Conservation (phyloP, 2,797 vertebrate genomes). For the Rhodeus uyekii region DNA sequence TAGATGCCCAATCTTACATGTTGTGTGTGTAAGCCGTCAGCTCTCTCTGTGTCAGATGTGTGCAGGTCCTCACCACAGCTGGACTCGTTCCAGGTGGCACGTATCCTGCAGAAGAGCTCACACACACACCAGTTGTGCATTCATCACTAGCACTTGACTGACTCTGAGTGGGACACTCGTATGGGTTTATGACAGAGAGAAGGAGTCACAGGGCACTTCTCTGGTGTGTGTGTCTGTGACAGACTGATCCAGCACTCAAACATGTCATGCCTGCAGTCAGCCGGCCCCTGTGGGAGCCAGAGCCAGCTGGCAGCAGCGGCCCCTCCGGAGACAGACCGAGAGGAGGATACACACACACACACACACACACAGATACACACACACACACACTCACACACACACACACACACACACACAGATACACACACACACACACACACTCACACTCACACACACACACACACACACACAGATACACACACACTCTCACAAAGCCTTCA, state of each 20-base stretch:
- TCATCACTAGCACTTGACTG: slow-evolving; percentile 35
- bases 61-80: slow-evolving; percentile 22
- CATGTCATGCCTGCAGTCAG: slow-evolving; percentile 38
- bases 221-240: slow-evolving; percentile 30
- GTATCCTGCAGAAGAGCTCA: slow-evolving; percentile 14
- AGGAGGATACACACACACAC: no score
- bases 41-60: slow-evolving; percentile 1
- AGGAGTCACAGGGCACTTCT: slow-evolving; percentile 41
- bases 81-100: slow-evolving; percentile 41
- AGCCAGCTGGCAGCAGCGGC: slow-evolving; percentile 43
- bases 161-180: slow-evolving; percentile 19
- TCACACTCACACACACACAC: no score
- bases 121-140: slow-evolving; percentile 16
- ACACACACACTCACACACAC: no score
- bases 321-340: slow-evolving; percentile 29
- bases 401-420: no score
- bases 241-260: slow-evolving; percentile 32
- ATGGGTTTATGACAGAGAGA: slow-evolving; percentile 40
- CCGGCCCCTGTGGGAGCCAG: slow-evolving; percentile 32
- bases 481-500: slow-evolving; percentile 39
- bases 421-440: slow-evolving; percentile 3
- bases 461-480: background rate
- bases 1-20: background rate
- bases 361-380: no score
- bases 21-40: background rate